phyloP scores from a whole-genome alignment of 2,113 vertebrate species.

The Chionodraco myersi region DNA sequence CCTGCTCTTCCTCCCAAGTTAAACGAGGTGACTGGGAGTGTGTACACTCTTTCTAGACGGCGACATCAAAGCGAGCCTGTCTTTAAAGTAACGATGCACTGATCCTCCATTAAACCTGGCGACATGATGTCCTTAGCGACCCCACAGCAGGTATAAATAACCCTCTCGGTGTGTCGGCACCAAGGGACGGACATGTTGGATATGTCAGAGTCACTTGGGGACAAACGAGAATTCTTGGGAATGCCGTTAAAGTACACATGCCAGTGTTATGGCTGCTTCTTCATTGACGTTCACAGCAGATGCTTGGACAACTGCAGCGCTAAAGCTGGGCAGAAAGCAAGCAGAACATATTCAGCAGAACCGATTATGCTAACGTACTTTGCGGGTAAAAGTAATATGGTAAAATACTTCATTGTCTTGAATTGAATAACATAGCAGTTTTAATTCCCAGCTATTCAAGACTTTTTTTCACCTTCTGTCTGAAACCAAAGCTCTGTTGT shows the following conservation, averaged over 20 bases:
- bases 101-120: constrained; percentile 34
- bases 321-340: background rate
- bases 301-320: too few relatives aligned
- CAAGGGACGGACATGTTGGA: background rate
- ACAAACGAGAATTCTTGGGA: background rate
- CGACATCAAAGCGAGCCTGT: constrained; percentile 31
- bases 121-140: constrained; percentile 26
- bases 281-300: background rate
- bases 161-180: constrained; percentile 4
- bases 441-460: too few relatives aligned
- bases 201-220: background rate
- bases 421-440: too few relatives aligned
- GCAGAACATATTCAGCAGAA: too few relatives aligned
- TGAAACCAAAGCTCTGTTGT: too few relatives aligned
- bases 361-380: background rate
- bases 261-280: background rate
- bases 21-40: constrained; percentile 35
- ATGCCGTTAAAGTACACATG: background rate
- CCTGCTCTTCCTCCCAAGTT: constrained; percentile 14
- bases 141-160: constrained; percentile 28
- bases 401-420: background rate
- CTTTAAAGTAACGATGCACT: background rate
- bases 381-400: background rate
- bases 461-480: too few relatives aligned
- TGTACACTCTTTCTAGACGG: constrained; percentile 34